Percentiles rank a stretch among this genome's conserved stretches.
These are phyloP conservation scores for Aix galericulata DNA, from an alignment of 2,113 vertebrate genomes.

Conservation along the genomic window DNA sequence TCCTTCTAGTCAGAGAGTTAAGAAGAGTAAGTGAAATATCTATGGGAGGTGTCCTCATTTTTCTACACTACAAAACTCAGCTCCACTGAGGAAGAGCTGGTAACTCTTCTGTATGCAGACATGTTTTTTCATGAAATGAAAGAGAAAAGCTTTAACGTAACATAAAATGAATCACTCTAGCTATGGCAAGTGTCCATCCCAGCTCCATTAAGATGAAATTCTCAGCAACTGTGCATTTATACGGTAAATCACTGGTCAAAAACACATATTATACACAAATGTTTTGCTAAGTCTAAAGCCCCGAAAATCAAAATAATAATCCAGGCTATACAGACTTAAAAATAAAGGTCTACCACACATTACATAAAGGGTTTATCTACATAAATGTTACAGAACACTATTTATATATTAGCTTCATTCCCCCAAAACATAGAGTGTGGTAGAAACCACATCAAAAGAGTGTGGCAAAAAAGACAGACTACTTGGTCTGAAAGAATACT, in stretches of 20 bases:
- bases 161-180: background rate
- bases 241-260: background rate
- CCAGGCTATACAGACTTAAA: background rate
- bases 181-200: background rate
- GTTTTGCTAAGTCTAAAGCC: background rate
- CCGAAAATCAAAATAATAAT: background rate
- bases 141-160: background rate
- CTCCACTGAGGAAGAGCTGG: background rate
- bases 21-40: background rate
- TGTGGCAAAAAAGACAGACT: background rate
- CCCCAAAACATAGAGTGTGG: accelerated
- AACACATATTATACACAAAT: accelerated
- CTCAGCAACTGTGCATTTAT: background rate
- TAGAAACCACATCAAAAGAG: background rate
- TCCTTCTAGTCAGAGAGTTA: background rate
- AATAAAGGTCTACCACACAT: background rate
- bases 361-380: too few species aligned
- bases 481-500: background rate
- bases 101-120: background rate
- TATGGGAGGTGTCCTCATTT: background rate
- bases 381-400: background rate
- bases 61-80: accelerated
- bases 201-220: background rate
- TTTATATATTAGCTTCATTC: background rate
- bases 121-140: background rate